These are phyloP conservation scores for Oceanodroma leucorhoa DNA, from an alignment of 2,797 vertebrate genomes.

Conservation along the genomic window DNA sequence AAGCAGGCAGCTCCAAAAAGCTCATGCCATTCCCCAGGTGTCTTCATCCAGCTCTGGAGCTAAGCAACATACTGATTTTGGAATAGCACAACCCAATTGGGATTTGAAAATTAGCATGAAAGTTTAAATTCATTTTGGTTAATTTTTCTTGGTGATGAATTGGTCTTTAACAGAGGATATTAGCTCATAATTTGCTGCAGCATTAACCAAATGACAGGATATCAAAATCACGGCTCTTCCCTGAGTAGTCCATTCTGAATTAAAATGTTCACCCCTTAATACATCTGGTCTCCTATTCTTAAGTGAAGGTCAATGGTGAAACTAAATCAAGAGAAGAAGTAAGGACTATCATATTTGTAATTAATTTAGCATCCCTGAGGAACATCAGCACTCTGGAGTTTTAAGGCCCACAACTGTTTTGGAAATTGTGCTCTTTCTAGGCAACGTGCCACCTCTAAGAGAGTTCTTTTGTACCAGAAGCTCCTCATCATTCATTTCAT, in stretches of 20 bases:
- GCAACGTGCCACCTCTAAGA: neutral
- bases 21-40: neutral
- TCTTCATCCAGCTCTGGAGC: neutral
- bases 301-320: neutral
- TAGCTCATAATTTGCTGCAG: neutral
- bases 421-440: constrained; percentile 13
- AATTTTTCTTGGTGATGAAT: neutral
- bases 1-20: neutral
- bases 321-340: neutral
- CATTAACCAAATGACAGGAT: neutral
- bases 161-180: neutral
- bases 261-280: neutral
- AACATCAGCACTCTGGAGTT: neutral
- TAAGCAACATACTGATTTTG: neutral
- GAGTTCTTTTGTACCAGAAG: neutral
- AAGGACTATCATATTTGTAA: neutral
- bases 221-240: neutral
- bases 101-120: constrained; percentile 2
- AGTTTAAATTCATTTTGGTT: constrained; percentile 1
- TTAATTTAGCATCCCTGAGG: neutral
- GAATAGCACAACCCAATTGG: neutral
- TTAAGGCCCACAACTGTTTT: neutral
- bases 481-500: constrained; percentile 18
- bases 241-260: neutral
- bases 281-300: neutral